A percentile compares a stretch with the other conserved stretches of the same genome.
Evolutionary conservation across 2,888 invertebrate species (phyloP).

Genomic region (Linnaemya tessellans): DNA sequence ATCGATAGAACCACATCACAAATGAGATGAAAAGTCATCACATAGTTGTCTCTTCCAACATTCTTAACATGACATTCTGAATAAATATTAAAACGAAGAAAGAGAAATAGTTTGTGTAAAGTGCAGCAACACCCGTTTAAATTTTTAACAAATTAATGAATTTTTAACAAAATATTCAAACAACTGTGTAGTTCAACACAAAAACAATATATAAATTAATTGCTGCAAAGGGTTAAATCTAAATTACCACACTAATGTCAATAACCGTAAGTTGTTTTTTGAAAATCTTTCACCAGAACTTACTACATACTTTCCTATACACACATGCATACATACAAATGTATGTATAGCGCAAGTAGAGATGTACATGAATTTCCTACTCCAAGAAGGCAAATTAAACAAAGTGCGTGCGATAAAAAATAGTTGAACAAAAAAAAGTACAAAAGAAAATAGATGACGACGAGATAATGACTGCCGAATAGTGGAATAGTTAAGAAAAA

Average conservation of each 20-base stretch:
- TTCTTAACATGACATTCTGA: constrained; percentile 41
- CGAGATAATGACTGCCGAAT: constrained; percentile 32
- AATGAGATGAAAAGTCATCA: constrained; percentile 46
- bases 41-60: constrained; percentile 14
- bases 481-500: constrained; percentile 23
- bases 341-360: constrained; percentile 32
- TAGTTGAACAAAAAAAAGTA: constrained; percentile 40
- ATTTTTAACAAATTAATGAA: constrained; percentile 72
- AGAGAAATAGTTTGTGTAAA: constrained; percentile 69
- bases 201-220: constrained; percentile 59
- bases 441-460: constrained; percentile 37
- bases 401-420: constrained; percentile 69
- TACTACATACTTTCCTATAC: not conserved
- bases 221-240: constrained; percentile 72
- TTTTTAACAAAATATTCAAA: constrained; percentile 39
- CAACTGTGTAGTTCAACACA: constrained; percentile 43
- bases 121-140: constrained; percentile 74
- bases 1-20: constrained; percentile 27
- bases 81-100: constrained; percentile 27
- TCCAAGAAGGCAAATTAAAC: constrained; percentile 63
- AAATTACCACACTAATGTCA: constrained; percentile 81
- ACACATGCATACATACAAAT: too few relatives aligned
- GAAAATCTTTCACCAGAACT: constrained; percentile 40
- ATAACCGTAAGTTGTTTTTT: constrained; percentile 80
- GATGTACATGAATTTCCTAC: constrained; percentile 47